phyloP scores from a whole-genome alignment of 2,888 invertebrate genomes.

The Argynnis bischoffii region DNA sequence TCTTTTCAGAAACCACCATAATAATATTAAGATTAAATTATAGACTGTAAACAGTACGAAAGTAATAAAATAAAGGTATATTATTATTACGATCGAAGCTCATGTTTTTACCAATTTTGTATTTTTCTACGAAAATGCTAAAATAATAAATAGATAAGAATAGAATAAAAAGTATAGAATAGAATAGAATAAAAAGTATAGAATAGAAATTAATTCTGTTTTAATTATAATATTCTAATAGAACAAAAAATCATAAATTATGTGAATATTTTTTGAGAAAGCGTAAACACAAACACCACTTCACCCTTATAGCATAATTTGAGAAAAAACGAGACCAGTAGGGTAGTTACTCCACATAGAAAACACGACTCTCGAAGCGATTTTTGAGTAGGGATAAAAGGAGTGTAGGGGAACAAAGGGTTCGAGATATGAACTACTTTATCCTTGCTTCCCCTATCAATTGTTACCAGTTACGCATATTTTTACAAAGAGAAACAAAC shows the following conservation, averaged over 20 bases:
- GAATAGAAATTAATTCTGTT: neutral
- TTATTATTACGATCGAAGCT: too few relatives aligned
- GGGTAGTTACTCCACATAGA: constrained; percentile 67
- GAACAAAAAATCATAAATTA: neutral
- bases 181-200: too few relatives aligned
- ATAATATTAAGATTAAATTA: too few relatives aligned
- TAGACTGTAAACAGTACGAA: too few relatives aligned
- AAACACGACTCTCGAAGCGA: constrained; percentile 68
- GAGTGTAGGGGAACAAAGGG: constrained; percentile 70
- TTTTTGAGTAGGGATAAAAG: constrained; percentile 77
- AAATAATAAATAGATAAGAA: too few relatives aligned
- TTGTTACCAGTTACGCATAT: constrained; percentile 78
- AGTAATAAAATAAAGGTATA: too few relatives aligned
- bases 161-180: too few relatives aligned
- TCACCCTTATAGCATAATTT: constrained; percentile 44
- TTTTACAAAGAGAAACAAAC: constrained; percentile 64
- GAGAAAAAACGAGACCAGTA: constrained; percentile 68
- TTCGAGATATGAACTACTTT: constrained; percentile 67
- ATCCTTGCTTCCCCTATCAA: constrained; percentile 70
- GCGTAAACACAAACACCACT: neutral
- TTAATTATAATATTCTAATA: neutral
- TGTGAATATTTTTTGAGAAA: neutral
- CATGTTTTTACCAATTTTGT: too few relatives aligned
- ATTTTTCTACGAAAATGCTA: too few relatives aligned
- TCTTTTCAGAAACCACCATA: too few relatives aligned